phyloP scores from a whole-genome alignment of 2,797 vertebrate genomes.

The Cryptoprocta ferox region DNA sequence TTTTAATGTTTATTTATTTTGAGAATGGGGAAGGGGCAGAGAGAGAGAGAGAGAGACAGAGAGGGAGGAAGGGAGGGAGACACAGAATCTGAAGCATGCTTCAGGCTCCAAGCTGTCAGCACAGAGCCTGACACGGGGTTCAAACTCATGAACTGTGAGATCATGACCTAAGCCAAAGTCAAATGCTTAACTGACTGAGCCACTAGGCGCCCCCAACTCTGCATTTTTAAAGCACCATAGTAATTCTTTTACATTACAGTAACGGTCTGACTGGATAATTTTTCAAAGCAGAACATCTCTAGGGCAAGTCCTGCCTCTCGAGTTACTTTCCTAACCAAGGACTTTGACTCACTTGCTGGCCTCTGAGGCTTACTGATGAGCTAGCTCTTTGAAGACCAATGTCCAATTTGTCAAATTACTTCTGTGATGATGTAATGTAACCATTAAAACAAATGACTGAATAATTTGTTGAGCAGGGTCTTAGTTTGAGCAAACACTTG shows the following conservation, averaged over 20 bases:
- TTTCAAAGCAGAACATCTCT: not conserved
- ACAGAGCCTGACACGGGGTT: too few species aligned
- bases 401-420: not conserved
- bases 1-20: too few species aligned
- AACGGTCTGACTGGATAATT: not conserved
- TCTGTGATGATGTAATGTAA: not conserved
- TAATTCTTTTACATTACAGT: not conserved
- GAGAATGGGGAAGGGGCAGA: too few species aligned
- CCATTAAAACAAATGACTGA: constrained; percentile 18
- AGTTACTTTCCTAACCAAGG: not conserved
- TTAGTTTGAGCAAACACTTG: not conserved
- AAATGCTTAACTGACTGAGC: too few species aligned
- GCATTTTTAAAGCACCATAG: not conserved
- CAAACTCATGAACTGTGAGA: too few species aligned
- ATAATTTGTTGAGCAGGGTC: not conserved
- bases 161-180: too few species aligned
- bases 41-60: too few species aligned
- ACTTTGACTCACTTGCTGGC: not conserved
- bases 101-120: too few species aligned
- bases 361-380: not conserved
- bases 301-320: not conserved
- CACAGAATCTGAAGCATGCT: too few species aligned
- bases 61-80: too few species aligned
- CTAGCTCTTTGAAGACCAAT: not conserved
- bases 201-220: too few species aligned